These are phyloP conservation scores for Brachionus koreanus DNA, from an alignment of 1,140 invertebrate genomes.

Conservation along the genomic window DNA sequence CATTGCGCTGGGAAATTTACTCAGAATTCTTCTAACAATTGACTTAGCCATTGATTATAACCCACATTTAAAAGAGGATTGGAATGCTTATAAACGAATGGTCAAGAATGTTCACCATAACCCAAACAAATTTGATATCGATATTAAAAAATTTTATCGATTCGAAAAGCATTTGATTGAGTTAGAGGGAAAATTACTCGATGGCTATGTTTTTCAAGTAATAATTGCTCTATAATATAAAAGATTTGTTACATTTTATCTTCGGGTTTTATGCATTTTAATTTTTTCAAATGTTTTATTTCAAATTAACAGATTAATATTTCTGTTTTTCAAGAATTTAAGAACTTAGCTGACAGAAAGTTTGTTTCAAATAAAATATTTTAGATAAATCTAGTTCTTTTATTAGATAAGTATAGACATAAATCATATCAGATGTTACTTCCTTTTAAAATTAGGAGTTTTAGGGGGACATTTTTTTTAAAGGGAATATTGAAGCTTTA, in stretches of 20 bases:
- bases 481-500: conserved; percentile 5
- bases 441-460: too few relatives aligned
- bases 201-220: conserved; percentile 67
- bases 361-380: not conserved
- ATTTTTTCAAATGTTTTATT: too few relatives aligned
- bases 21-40: conserved; percentile 68
- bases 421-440: too few relatives aligned
- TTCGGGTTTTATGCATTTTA: too few relatives aligned
- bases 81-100: conserved; percentile 67
- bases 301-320: too few relatives aligned
- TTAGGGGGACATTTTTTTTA: too few relatives aligned
- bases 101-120: conserved; percentile 68
- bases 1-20: conserved; percentile 66
- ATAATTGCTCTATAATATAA: not conserved
- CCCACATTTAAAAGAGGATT: conserved; percentile 66
- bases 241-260: too few relatives aligned
- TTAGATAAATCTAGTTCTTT: too few relatives aligned
- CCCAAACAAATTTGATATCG: conserved; percentile 64
- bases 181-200: conserved; percentile 65
- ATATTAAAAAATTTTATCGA: conserved; percentile 62
- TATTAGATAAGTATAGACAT: too few relatives aligned
- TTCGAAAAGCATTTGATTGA: conserved; percentile 68
- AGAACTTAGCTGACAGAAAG: too few relatives aligned
- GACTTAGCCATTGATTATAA: conserved; percentile 68
- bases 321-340: too few relatives aligned